Evolutionary conservation across 2,113 vertebrate species (phyloP).

Genomic region (Alectura lathami): DNA sequence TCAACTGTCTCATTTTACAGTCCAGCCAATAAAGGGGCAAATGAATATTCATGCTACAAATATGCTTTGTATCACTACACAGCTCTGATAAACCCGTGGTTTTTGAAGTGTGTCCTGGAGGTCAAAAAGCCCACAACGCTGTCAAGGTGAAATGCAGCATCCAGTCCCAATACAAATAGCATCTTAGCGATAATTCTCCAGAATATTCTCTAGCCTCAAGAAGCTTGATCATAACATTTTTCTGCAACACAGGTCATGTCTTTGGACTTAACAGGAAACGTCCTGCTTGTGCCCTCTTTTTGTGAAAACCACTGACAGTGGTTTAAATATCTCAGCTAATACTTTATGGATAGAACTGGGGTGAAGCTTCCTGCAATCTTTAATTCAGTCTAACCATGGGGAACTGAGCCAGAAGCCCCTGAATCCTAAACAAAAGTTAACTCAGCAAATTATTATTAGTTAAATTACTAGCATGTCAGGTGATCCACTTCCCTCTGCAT

Average conservation of each 20-base stretch:
- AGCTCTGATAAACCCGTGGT: background rate
- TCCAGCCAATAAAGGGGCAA: background rate
- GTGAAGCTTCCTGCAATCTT: background rate
- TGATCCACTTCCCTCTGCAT: background rate
- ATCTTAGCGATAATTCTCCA: background rate
- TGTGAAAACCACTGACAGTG: background rate
- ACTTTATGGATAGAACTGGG: background rate
- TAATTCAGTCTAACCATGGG: background rate
- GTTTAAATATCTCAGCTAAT: background rate
- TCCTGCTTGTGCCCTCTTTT: background rate
- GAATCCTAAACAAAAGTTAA: background rate
- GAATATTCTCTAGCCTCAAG: background rate
- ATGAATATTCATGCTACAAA: background rate
- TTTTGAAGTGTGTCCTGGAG: background rate
- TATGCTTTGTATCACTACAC: background rate
- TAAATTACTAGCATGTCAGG: background rate
- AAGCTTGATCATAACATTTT: background rate
- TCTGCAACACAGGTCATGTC: background rate
- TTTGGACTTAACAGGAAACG: background rate
- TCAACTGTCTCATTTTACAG: background rate
- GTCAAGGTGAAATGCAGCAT: background rate
- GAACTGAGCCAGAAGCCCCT: background rate
- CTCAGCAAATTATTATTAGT: background rate
- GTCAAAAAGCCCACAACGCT: background rate
- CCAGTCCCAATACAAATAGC: background rate